Evolutionary conservation across 2,113 vertebrate genomes (phyloP), one percentile per base, ranked within the genome.

Genomic region (Tringa solitaria): DNA sequence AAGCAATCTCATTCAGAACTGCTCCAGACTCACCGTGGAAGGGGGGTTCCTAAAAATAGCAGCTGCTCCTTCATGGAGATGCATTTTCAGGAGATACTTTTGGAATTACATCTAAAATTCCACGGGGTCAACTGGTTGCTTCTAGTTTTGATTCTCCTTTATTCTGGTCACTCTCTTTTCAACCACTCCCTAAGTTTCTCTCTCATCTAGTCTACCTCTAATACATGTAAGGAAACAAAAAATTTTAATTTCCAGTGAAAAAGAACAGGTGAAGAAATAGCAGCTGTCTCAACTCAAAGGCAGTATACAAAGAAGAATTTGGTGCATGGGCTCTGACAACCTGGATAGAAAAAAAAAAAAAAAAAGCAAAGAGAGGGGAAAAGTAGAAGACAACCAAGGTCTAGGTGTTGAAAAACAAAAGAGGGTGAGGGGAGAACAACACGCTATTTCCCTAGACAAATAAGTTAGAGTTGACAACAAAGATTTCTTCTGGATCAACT

Each of bases 351-450:
- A 83, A 91, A 43, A 43, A 65, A 43, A 65, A 83, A 90, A 37
- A 70, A 83, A 68, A 46, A n/a, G 33, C 41, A 64, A 43, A 46
- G 20, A 0, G 22, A 46, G 56, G 68, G 26, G 24, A 51, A 50
- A 64, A 88, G 43, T 0, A 3, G 68, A 72, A 70, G 35, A 53
- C 56, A 75, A 80, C 14, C 50, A 7, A 64, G 3, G 9, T 9
- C 64, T 64, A 26, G 46, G 72, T 53, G 65, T 8, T 56, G 48
- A 32, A 56, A 89, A 88, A 9, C 14, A 50, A 39, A 84, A 41
- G 6, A 12, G 39, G 19, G 4, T 13, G 13, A 39, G 8, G 5
- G 39, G 4, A 54, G 6, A 86, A 67, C 0, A 0, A 43, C 41
- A 43, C 1, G 1, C 4, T 45, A 12, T 22, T 75, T 70, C 64